These are phyloP conservation scores for Mugil cephalus DNA, from an alignment of 2,113 vertebrate genomes.

Conservation along the genomic window DNA sequence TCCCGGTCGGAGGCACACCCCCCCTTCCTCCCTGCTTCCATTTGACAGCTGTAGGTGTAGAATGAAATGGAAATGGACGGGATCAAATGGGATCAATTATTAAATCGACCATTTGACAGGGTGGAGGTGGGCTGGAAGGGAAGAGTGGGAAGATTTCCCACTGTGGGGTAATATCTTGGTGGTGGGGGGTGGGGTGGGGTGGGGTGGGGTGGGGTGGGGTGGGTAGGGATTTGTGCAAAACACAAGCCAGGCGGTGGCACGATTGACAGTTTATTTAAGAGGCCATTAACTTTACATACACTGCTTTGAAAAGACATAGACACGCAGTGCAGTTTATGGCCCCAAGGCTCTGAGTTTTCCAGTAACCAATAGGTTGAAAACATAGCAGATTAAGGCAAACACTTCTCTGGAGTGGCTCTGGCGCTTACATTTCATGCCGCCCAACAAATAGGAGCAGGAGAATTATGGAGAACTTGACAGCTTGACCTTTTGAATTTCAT, in stretches of 20 bases:
- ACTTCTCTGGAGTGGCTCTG: slow-evolving; percentile 23
- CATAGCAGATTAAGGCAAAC: slow-evolving; percentile 31
- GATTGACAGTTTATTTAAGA: slow-evolving; percentile 88
- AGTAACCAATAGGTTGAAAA: slow-evolving; percentile 19
- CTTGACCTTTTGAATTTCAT: slow-evolving; percentile 64
- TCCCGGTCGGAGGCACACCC: slow-evolving; percentile 49
- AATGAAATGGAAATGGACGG: slow-evolving; percentile 79
- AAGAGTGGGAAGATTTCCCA: slow-evolving; percentile 36
- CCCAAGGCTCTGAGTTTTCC: slow-evolving; percentile 42
- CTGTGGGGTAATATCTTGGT: slow-evolving; percentile 55
- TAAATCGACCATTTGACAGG: slow-evolving; percentile 75
- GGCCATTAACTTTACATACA: slow-evolving; percentile 86
- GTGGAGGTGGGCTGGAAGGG: slow-evolving; percentile 25
- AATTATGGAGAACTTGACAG: slow-evolving; percentile 50
- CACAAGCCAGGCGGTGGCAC: slow-evolving; percentile 58
- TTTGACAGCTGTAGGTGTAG: slow-evolving; percentile 57
- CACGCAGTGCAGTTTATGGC: slow-evolving; percentile 55
- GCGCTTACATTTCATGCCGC: slow-evolving; percentile 28
- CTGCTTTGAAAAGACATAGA: slow-evolving; percentile 72
- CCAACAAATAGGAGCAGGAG: slow-evolving; percentile 34
- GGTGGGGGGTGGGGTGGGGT: slow-evolving; percentile 43
- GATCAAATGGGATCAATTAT: slow-evolving; percentile 81
- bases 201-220: slow-evolving; percentile 22
- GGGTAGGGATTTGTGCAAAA: too few relatives aligned
- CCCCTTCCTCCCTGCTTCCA: background rate